Evolutionary conservation across 2,888 invertebrate species (phyloP), one percentile per base, ranked within the genome.

Genomic region (Danaus chrysippus): DNA sequence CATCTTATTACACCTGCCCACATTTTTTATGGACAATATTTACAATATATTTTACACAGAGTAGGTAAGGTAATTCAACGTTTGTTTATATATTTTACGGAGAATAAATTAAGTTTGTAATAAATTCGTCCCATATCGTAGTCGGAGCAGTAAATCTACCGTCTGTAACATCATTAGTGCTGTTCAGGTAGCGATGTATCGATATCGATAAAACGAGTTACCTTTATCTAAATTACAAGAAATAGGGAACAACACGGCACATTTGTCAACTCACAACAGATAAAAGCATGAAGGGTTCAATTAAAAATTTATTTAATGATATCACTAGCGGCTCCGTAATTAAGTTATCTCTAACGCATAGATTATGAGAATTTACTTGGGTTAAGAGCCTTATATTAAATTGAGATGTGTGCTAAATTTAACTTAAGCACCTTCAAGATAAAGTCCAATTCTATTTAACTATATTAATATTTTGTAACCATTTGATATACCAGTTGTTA

Each of bases 231-330:
- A 66, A 69, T 66, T 66, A 68, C 58, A 56, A 63, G 65, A 64
- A 64, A 67, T 67, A 61, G 64, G 59, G 58, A 66, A 69, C 63
- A 71, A 70, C 69, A 69, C 68, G 68, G 62, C 65, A 66, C 68
- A 72, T 74, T 74, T 72, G 74, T 72, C 74, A 73, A 66, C 56
- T 56, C 61, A 13, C 46, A 54, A 34, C 60, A 69, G 71, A 73
- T 72, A 71, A 68, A 66, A 55, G 60, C 63, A 59, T 60, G 64
- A 70, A 67, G 67, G 71, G 68, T 67, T 71, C 69, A 71, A 73
- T 74, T 72, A 70, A 71, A 73, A 71, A 72, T 70, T 68, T 72
- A 69, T 67, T 66, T 68, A 68, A 68, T 62, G 69, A 70, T 71
- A 71, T 63, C 66, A 69, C 66, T 62, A 67, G 68, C 65, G 66